Evolutionary conservation across 2,113 vertebrate genomes (phyloP).

Genomic region (Paraplagusia blochii): DNA sequence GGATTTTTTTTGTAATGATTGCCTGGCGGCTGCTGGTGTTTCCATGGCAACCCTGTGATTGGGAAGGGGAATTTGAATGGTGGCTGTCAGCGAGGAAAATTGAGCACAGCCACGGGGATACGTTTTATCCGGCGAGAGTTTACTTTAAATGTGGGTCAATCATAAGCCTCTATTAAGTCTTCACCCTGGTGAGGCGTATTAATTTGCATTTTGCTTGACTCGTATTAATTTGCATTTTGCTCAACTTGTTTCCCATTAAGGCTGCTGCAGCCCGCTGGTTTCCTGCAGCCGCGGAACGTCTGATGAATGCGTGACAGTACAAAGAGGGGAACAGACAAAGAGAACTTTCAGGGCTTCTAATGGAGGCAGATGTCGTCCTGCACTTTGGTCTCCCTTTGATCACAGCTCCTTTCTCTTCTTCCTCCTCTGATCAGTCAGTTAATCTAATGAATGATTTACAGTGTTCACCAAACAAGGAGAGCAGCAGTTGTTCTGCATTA

Average conservation of each 20-base stretch:
- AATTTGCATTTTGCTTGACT: constrained; percentile 66
- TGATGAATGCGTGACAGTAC: constrained; percentile 48
- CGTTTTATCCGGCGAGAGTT: constrained; percentile 62
- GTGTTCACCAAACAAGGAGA: not conserved
- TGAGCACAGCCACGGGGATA: constrained; percentile 59
- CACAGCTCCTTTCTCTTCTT: constrained; percentile 10
- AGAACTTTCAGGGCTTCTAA: constrained; percentile 30
- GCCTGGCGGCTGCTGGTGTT: constrained; percentile 64
- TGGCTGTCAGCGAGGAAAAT: constrained; percentile 58
- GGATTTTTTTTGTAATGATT: constrained; percentile 53
- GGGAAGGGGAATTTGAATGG: constrained; percentile 64
- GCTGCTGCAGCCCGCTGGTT: constrained; percentile 33
- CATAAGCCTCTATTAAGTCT: constrained; percentile 69
- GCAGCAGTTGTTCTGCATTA: constrained; percentile 2
- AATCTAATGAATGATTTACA: constrained; percentile 17
- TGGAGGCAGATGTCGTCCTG: constrained; percentile 43
- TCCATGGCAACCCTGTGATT: constrained; percentile 71
- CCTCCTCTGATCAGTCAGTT: constrained; percentile 2
- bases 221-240: constrained; percentile 64
- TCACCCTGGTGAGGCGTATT: constrained; percentile 60
- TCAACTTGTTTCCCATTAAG: constrained; percentile 55
- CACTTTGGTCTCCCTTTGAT: constrained; percentile 33
- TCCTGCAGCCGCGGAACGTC: constrained; percentile 23
- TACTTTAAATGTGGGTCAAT: constrained; percentile 72
- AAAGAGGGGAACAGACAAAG: constrained; percentile 29